A percentile compares a stretch with the other conserved stretches of the same genome.
Evolutionary conservation across 1,140 invertebrate species (phyloP).

Genomic region (Calliopsis andreniformis): DNA sequence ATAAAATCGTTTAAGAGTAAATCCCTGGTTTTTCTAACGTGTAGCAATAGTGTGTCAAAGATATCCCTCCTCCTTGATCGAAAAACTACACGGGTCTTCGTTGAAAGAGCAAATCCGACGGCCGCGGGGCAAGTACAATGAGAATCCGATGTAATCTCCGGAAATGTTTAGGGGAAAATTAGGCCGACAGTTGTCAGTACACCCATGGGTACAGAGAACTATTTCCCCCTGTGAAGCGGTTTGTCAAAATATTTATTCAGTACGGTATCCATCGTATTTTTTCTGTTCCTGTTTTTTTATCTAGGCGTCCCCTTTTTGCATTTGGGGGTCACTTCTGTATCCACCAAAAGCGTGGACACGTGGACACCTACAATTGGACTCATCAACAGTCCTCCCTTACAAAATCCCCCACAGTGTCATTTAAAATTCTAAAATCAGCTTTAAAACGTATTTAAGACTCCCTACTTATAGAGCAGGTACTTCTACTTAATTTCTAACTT

Average conservation of each 20-base stretch:
- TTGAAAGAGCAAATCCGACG: conserved; percentile 54
- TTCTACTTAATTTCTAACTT: no score
- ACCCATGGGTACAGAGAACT: conserved; percentile 66
- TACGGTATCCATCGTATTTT: conserved; percentile 42
- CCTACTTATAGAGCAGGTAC: no score
- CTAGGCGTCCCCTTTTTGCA: not conserved
- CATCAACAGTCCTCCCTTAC: no score
- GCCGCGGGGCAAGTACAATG: conserved; percentile 71
- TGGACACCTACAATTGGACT: no score
- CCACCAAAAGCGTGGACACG: no score
- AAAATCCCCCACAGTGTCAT: no score
- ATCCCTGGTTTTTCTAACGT: not conserved
- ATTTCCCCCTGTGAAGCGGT: conserved; percentile 46
- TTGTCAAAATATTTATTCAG: conserved; percentile 78
- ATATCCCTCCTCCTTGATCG: conserved; percentile 55
- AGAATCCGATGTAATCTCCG: conserved; percentile 79
- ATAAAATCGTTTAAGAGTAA: conserved; percentile 12
- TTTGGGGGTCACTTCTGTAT: no score
- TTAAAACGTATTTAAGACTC: no score
- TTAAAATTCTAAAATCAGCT: no score
- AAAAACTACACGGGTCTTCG: conserved; percentile 58
- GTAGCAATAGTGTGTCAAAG: not conserved
- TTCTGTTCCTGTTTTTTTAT: conserved; percentile 10
- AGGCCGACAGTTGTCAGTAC: conserved; percentile 77
- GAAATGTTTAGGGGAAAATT: conserved; percentile 81